phyloP scores from a whole-genome alignment of 2,888 invertebrate genomes.

The Dynastes maya region DNA sequence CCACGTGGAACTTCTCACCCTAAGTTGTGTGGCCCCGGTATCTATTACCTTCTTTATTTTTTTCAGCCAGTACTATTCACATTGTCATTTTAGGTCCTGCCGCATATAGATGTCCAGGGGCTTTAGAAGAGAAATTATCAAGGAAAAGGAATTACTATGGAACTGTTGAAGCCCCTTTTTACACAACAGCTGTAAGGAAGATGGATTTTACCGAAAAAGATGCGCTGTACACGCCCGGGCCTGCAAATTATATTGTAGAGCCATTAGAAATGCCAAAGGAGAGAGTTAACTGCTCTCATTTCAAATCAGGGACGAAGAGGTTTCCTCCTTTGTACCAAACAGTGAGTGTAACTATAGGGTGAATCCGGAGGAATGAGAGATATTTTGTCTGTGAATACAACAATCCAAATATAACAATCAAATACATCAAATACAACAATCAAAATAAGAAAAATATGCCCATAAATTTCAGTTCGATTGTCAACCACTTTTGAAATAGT shows the following conservation, averaged over 20 bases:
- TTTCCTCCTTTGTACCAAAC: conserved; percentile 51
- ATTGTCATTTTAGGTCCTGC: conserved; percentile 54
- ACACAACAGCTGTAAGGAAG: conserved; percentile 57
- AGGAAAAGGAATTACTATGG: conserved; percentile 56
- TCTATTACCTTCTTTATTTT: neutral
- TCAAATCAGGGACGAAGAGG: conserved; percentile 57
- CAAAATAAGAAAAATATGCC: no score
- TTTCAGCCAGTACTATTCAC: neutral
- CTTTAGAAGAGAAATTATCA: conserved; percentile 55
- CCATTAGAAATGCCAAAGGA: conserved; percentile 43
- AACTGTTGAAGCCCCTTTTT: conserved; percentile 58
- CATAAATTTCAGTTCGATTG: no score
- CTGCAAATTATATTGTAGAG: conserved; percentile 59
- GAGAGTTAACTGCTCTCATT: conserved; percentile 52
- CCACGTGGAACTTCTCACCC: conserved; percentile 47
- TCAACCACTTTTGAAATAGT: no score
- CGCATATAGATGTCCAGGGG: conserved; percentile 56
- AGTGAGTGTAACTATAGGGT: conserved; percentile 49
- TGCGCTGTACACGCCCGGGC: conserved; percentile 57
- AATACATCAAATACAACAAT: no score
- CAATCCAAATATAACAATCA: no score
- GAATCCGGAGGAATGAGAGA: neutral
- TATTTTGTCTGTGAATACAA: no score
- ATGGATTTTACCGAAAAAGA: conserved; percentile 56
- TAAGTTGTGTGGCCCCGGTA: conserved; percentile 52